These are phyloP conservation scores for Proteles cristata DNA, from an alignment of 2,113 vertebrate genomes.

Conservation along the genomic window DNA sequence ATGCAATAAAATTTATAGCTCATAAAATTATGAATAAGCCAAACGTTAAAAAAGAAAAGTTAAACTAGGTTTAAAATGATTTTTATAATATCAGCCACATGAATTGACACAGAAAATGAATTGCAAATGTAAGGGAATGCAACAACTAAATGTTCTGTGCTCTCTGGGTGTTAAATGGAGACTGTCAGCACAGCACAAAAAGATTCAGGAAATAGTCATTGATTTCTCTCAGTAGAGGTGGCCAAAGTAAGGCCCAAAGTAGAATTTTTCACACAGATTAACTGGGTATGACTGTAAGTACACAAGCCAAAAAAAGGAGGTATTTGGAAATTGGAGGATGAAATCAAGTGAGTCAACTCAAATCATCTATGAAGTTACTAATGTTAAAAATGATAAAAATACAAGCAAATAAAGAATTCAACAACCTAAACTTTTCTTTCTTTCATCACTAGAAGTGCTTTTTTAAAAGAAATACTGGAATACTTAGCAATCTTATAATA, in stretches of 20 bases:
- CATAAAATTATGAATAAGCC: conserved; percentile 85
- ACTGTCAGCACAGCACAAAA: conserved; percentile 17
- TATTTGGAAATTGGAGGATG: conserved; percentile 1
- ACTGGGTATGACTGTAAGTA: background rate
- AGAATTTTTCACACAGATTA: conserved; percentile 20
- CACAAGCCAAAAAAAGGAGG: background rate
- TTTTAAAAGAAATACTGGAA: background rate
- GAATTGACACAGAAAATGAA: conserved; percentile 82
- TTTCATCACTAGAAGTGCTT: background rate
- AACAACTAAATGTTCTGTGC: conserved; percentile 71
- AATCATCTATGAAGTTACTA: background rate
- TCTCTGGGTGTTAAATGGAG: conserved; percentile 62
- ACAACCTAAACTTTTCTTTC: background rate
- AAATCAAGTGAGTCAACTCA: background rate
- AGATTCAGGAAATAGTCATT: conserved; percentile 36
- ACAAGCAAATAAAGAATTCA: background rate
- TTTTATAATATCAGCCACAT: conserved; percentile 79
- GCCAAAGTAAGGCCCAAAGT: background rate
- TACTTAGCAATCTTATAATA: background rate
- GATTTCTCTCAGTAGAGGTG: conserved; percentile 53
- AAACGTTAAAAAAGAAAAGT: conserved; percentile 83
- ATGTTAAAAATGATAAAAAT: conserved; percentile 26
- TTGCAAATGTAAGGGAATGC: conserved; percentile 77
- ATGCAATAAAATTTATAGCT: conserved; percentile 83
- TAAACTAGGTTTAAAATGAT: conserved; percentile 82